Evolutionary conservation across 2,888 invertebrate genomes (phyloP).

Genomic region (Caprella mutica): DNA sequence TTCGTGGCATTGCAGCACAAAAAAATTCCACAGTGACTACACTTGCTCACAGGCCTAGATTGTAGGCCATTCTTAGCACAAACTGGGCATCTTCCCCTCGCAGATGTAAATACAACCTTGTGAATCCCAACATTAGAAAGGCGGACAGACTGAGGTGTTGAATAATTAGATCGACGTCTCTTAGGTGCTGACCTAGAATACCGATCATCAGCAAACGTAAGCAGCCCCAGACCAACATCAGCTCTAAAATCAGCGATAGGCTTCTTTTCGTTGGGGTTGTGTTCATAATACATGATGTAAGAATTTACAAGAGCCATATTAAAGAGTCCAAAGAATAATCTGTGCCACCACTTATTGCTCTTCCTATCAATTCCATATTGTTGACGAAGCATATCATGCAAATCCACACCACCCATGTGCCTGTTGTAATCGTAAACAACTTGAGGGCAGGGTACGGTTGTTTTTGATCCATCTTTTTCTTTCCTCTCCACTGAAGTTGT

Average conservation of each 20-base stretch:
- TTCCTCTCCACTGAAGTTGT: conserved; percentile 18
- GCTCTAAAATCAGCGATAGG: not conserved
- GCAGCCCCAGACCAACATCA: not conserved
- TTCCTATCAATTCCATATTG: conserved; percentile 37
- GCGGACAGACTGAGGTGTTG: not conserved
- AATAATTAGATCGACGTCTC: conserved; percentile 3
- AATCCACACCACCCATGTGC: conserved; percentile 38
- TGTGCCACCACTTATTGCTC: conserved; percentile 38
- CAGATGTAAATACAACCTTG: conserved; percentile 9
- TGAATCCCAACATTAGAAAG: not conserved
- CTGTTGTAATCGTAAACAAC: conserved; percentile 36
- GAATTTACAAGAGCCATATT: conserved; percentile 35
- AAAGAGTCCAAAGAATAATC: conserved; percentile 36
- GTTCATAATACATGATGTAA: conserved; percentile 10
- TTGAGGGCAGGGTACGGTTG: conserved; percentile 34
- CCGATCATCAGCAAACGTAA: not conserved
- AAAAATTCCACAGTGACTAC: conserved; percentile 13
- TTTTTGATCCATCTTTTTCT: conserved; percentile 33
- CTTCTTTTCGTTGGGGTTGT: no score
- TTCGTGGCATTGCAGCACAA: conserved; percentile 16
- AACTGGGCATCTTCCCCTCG: conserved; percentile 16
- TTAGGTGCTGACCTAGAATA: not conserved
- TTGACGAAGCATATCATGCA: conserved; percentile 36
- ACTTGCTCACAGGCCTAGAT: conserved; percentile 1
- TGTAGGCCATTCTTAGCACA: conserved; percentile 14